Base-by-base conservation (phyloP, 2,797 vertebrate species). In the Chrysolophus pictus region DNA sequence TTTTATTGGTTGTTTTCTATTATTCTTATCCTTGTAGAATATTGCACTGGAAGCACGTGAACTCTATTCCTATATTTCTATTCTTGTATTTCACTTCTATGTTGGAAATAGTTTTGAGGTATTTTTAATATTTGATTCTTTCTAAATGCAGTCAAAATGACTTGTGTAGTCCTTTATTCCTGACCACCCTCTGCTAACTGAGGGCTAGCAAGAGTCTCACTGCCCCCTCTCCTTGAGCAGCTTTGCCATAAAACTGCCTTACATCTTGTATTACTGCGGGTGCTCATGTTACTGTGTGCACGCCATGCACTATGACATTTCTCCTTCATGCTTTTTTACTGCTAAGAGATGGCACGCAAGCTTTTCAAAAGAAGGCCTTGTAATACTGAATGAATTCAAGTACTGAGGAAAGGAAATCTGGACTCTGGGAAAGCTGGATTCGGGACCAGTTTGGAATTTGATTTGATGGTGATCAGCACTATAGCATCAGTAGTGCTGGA, bases 401-500 rank as follows among this genome's bases (percentile, higher is more conserved):
- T 47, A 42, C 37, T 3, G 3, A 78, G 26, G 87, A 94, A 87
- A 64, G 84, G 24, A 53, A 22, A 14, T 29, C 58, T 51, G 14
- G 35, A 7, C 1, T 2, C 17, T 49, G 69, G 46, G 63, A 74
- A 71, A n/a, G 53, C 60, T 81, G 82, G 5, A 49, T 29, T 49
- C 23, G 31, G 29, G 42, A 51, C 5, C 22, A 4, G 0, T 1
- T 37, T 11, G 26, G 33, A 62, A 23, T 74, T 37, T 72, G 26
- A 39, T 16, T 41, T 5, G 17, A 37, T 33, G 39, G 16, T 29
- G 60, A 42, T 72, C 6, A 14, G 21, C 49, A 35, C 31, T 15
- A 29, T 12, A 59, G 26, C 49, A 62, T 2, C 0, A 1, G 6
- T 24, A 13, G 39, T 33, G 37, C 9, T 42, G 12, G 5, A 10